Base-by-base conservation (phyloP, 2,113 vertebrate genomes). In the Podarcis raffonei region DNA sequence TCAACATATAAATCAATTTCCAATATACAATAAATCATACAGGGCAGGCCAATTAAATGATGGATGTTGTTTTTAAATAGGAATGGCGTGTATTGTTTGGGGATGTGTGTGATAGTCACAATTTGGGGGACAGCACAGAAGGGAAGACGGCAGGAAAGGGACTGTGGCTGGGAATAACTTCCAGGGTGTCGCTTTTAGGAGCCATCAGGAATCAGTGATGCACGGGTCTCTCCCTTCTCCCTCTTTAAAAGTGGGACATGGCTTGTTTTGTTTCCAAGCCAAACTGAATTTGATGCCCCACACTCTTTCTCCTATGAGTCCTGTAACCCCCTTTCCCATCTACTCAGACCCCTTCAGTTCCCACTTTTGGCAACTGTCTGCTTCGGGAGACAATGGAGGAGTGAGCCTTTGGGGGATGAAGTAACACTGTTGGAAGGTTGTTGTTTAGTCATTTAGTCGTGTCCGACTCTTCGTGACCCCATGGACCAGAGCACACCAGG, bases 1-100 rank as follows among this genome's bases (percentile, higher is more conserved):
- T 22, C 71, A 87, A 89, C 37, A 0, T 66, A 92, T 83, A 91
- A 83, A 86, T 83, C 15, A 11, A 0, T 9, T 94, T 22, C 0
- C 1, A 92, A 90, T 81, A 87, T 89, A 83, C 74, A 94, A 91
- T 5, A 86, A 87, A 85, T 69, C 72, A 89, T 39, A 87, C 1
- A 78, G 1, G 74, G 89, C 39, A n/a, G 13, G 30, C 87, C 42
- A 88, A 6, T 76, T 89, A 89, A 89, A 86, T 79, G 59, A 81
- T 18, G 7, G 23, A 42, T 92, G 15, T 18, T 85, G 87, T 7
- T 25, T 83, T 12, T 42, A 48, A 35, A 74, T 89, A 86, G 3
- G 82, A 22, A 57, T 22, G 92, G n/a, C 20, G 42, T 83, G 5
- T 0, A 0, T 0, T 71, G 1, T n/a, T 66, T 84, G 42, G 71